Base-by-base conservation (phyloP, 2,113 vertebrate species). In the Emberiza fucata region DNA sequence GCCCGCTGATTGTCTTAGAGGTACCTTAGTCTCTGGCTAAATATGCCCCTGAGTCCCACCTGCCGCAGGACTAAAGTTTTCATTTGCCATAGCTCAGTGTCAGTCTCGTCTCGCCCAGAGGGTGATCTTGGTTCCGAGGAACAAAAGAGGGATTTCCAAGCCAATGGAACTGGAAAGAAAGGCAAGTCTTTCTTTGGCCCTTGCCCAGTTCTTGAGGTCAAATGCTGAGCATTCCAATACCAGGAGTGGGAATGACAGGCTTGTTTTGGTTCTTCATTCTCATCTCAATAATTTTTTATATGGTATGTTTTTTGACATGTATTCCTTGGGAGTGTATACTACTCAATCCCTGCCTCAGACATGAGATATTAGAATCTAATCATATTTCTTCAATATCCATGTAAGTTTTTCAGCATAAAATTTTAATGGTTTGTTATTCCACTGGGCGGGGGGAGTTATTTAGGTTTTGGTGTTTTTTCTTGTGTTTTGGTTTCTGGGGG, bases 21-120 rank as follows among this genome's bases (percentile, higher is more conserved):
- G 14, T 22, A 60, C 24, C 9, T 66, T 66, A 68, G 16, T 25
- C 29, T 2, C 24, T 53, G 25, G 7, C 17, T 47, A 21, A 29
- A 4, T 21, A 15, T 4, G 8, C 14, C 14, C 40, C 31, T 0
- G 0, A 54, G 45, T n/a, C 45, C 23, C 18, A 9, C 20, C 23
- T 35, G 20, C 47, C 29, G 13, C 8, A 60, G 39, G 9, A 53
- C 8, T 45, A 22, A 54, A 75, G 61, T 27, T 61, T 68, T 81
- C 4, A 29, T 60, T 61, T 68, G 9, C 6, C 17, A 6, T 8
- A 31, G 40, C 6, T 56, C 48, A 51, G 17, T 57, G 35, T 14
- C 21, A 44, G 11, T 16, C 11, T 64, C 15, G 19, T 13, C 23
- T 81, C 31, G 48, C 12, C 7, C n/a, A 57, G 22, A 61, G 5